Base-by-base conservation (phyloP, 1,140 invertebrate genomes). In the Caenorhabditis tropicalis region DNA sequence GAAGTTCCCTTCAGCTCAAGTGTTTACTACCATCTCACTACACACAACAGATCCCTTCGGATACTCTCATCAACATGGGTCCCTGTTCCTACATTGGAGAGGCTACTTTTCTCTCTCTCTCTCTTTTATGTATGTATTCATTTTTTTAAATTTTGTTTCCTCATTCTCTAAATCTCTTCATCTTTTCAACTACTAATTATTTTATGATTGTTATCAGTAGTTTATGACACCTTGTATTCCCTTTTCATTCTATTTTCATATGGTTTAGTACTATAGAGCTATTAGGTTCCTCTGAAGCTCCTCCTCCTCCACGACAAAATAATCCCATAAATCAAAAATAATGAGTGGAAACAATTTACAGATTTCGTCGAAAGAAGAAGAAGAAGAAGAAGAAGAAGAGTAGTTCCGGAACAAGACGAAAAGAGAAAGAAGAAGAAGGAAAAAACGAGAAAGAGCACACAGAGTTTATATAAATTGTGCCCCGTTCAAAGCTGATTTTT, bases 401-500 rank as follows among this genome's bases (percentile, higher is more conserved):
- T 43, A 27, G 58, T 36, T 29, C n/a, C 36, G 36, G 65, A 74
- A 43, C 36, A 19, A 74, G 36, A 36, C 43, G 65, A 74, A 33
- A 39, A 16, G 12, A 39, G 33, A 65, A 65, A 31, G 36, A 65
- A 65, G 7, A 65, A 46, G 65, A 46, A 7, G 21, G 29, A 56
- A 74, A 21, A 46, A 24, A 29, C 15, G n/a, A 12, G n/a, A 74
- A 24, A 74, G 36, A 74, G 65, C 19, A 24, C 65, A 74, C 33
- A 74, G 65, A 43, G 65, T 74, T 74, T 74, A 74, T 74, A 46
- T 39, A 74, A 74, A 74, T 74, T 74, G 65, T 31, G 33, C 36
- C 65, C n/a, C 65, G 65, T 74, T 74, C 36, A 46, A 74, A 74
- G 36, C 65, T 74, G 65, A 74, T 43, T 74, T 74, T 74, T 74